Evolutionary conservation across 2,797 vertebrate species (phyloP), one percentile per base, ranked within the genome.

Genomic region (Pelodytes ibericus): DNA sequence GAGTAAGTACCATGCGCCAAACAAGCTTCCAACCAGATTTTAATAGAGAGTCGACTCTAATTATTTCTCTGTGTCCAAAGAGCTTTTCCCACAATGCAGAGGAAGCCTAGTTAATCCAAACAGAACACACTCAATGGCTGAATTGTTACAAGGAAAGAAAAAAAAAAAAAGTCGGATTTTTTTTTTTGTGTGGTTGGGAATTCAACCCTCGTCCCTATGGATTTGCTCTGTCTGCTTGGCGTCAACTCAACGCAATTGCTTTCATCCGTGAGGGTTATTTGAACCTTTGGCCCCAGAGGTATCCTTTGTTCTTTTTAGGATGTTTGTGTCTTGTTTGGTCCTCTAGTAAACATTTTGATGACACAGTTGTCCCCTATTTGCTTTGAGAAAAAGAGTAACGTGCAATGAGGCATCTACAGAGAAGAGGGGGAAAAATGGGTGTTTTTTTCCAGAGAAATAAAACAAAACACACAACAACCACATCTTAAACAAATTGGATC

Each of bases 21-120:
- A 18, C 13, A 22, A 16, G 59, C 59, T 49, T 18, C 33, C 11
- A 44, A 26, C 22, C n/a, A 22, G 36, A 3, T 49, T 36, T 41
- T 31, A 44, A 25, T 68, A 63, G 20, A 47, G 20, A 47, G 51
- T 22, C 60, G 15, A 47, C 20, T 56, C 68, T 66, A 49, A 77
- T 53, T 61, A 77, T 61, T 56, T 72, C 61, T 22, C 16, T 31
- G 16, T n/a, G 29, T 24, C 39, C 36, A 58, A 75, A 75, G 67
- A 24, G 9, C 9, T 15, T 56, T 77, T 65, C 75, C 49, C 68
- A 77, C 68, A 72, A 66, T 44, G 59, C 27, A 58, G 51, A 65
- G 67, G 36, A 77, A 77, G 33, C 68, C 25, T 58, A 10, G 49
- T n/a, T 64, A 71, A 75, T 61, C 74, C 67, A 16, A 47, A 58